Evolutionary conservation across 2,797 vertebrate species (phyloP).

Genomic region (Megaceryle alcyon): DNA sequence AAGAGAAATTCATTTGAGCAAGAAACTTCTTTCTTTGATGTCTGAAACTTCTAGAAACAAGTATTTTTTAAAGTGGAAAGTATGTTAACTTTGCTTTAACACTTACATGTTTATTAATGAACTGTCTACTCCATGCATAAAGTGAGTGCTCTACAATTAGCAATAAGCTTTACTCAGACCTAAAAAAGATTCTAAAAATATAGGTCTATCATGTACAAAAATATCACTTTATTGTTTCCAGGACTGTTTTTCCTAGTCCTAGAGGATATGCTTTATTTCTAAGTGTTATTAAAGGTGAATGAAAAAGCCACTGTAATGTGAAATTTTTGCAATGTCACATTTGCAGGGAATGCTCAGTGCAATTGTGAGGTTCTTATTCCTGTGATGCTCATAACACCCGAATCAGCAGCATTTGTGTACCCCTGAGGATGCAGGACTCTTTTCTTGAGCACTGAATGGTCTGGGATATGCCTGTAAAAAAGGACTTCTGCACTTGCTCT

Average conservation of each 20-base stretch:
- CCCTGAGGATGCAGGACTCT: not conserved
- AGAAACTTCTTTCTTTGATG: not conserved
- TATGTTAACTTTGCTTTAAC: not conserved
- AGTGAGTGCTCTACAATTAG: not conserved
- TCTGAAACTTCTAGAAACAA: not conserved
- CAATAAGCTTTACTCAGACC: not conserved
- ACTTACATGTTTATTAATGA: not conserved
- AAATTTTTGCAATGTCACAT: not conserved
- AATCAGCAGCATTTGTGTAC: not conserved
- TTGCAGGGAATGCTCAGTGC: not conserved
- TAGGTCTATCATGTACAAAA: not conserved
- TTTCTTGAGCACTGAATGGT: not conserved
- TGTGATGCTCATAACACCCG: not conserved
- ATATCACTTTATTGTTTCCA: not conserved
- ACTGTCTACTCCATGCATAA: not conserved
- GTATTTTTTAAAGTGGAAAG: not conserved
- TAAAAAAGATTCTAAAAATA: not conserved
- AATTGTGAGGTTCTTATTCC: not conserved
- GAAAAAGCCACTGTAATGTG: not conserved
- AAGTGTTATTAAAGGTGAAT: not conserved
- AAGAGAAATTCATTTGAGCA: not conserved
- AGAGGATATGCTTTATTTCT: not conserved
- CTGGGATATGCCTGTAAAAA: not conserved
- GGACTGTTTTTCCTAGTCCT: not conserved
- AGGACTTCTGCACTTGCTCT: rapidly evolving